phyloP scores from a whole-genome alignment of 2,888 invertebrate species.

The Macrophya alboannulata region DNA sequence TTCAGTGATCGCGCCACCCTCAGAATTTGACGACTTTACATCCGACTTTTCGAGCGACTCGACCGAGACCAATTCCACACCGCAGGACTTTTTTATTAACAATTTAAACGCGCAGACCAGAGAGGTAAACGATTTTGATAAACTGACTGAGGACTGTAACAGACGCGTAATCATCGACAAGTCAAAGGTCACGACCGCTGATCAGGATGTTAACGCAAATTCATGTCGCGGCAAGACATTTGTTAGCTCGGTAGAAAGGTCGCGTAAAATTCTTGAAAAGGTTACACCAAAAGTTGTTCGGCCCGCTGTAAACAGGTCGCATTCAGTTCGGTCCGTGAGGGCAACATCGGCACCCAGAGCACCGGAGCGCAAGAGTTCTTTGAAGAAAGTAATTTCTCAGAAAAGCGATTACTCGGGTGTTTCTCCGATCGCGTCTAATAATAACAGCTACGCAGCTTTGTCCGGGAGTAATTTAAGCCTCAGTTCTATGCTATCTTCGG shows the following conservation, averaged over 20 bases:
- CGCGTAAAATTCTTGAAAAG: constrained; percentile 67
- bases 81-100: constrained; percentile 68
- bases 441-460: constrained; percentile 57
- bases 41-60: constrained; percentile 75
- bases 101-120: constrained; percentile 55
- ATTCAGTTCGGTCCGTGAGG: constrained; percentile 66
- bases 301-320: constrained; percentile 68
- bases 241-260: constrained; percentile 58
- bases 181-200: constrained; percentile 65
- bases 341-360: constrained; percentile 69
- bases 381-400: constrained; percentile 42
- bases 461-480: constrained; percentile 73
- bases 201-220: constrained; percentile 43
- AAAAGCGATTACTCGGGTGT: constrained; percentile 64
- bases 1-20: constrained; percentile 80
- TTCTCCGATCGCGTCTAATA: constrained; percentile 27
- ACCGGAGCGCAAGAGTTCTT: constrained; percentile 54
- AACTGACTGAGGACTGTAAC: constrained; percentile 36
- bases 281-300: constrained; percentile 64
- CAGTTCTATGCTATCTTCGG: constrained; percentile 74
- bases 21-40: constrained; percentile 77
- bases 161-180: constrained; percentile 74
- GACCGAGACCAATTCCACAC: constrained; percentile 74
- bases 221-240: constrained; percentile 58
- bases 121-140: constrained; percentile 35